Evolutionary conservation across 1,140 invertebrate species (phyloP).

Genomic region (Harlomillsia oculata): DNA sequence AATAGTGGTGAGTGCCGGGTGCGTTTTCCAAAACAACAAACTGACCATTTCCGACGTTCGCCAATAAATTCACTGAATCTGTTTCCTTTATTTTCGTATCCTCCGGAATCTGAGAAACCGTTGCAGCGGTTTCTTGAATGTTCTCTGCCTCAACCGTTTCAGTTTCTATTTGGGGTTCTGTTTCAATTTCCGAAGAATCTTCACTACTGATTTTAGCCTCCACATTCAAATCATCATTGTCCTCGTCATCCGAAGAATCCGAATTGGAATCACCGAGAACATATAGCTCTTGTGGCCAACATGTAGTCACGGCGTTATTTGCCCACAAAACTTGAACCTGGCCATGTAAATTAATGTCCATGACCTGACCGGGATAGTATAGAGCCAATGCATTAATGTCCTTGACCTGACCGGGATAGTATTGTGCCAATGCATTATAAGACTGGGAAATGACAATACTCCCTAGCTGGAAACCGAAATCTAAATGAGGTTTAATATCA

Average conservation of each 20-base stretch:
- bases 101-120: too few relatives aligned
- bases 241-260: slow-evolving; percentile 41
- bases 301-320: slow-evolving; percentile 68
- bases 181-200: too few relatives aligned
- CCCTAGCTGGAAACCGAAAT: slow-evolving; percentile 84
- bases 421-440: slow-evolving; percentile 58
- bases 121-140: too few relatives aligned
- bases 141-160: not conserved
- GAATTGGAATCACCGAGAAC: slow-evolving; percentile 66
- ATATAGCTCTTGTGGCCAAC: slow-evolving; percentile 79
- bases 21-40: slow-evolving; percentile 66
- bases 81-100: too few relatives aligned
- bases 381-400: slow-evolving; percentile 74
- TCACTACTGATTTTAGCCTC: too few relatives aligned
- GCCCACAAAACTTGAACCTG: slow-evolving; percentile 75
- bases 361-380: slow-evolving; percentile 65
- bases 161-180: not conserved
- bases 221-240: slow-evolving; percentile 18
- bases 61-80: too few relatives aligned
- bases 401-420: slow-evolving; percentile 81
- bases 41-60: too few relatives aligned
- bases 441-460: slow-evolving; percentile 79
- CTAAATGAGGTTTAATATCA: slow-evolving; percentile 87
- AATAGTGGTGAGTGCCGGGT: slow-evolving; percentile 67
- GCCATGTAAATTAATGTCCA: too few relatives aligned